Evolutionary conservation across 2,113 vertebrate genomes (phyloP), one percentile per base, ranked within the genome.

Genomic region (Campylomormyrus numenius): DNA sequence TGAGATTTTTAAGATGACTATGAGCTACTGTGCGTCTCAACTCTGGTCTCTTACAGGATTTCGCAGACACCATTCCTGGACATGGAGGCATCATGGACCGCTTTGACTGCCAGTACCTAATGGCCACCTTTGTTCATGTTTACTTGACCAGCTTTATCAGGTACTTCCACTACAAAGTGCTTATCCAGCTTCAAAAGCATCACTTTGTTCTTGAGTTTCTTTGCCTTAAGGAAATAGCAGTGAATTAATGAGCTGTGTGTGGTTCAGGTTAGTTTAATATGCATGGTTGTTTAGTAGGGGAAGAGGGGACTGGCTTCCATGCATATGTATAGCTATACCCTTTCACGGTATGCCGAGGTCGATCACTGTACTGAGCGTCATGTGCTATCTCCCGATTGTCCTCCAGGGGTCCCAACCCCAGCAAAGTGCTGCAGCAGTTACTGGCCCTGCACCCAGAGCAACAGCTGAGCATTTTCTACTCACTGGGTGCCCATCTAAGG

Each of bases 51-150:
- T 11, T 70, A 42, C 93, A 99, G 98, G 98, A 99, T 94, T 99
- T 99, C 89, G 97, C 98, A 85, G 96, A 97, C 95, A 99, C 98
- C 42, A 99, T 99, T 94, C 98, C 98, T 2, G 98, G 98, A 1
- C 98, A 99, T 0, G 98, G 98, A 0, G 98, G 98, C 35, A 99
- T 99, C 94, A 98, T 99, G 98, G 98, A 99, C 93, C 97, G 98
- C 42, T 99, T 99, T 88, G 98, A 99, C 90, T 99, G 98, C 90
- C 98, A 99, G 95, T 99, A 99, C 93, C 88, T 99, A 94, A 98
- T 99, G 98, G 98, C 98, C 53, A 99, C 98, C 1, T 99, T 99
- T 91, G 97, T 98, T n/a, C 98, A 99, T 1, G 98, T 99, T 89
- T 99, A 99, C 88, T 98, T 99, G 39, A 97, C 96, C 92, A 99